Evolutionary conservation across 2,888 invertebrate genomes (phyloP), one percentile per base, ranked within the genome.

Genomic region (Celastrina argiolus): DNA sequence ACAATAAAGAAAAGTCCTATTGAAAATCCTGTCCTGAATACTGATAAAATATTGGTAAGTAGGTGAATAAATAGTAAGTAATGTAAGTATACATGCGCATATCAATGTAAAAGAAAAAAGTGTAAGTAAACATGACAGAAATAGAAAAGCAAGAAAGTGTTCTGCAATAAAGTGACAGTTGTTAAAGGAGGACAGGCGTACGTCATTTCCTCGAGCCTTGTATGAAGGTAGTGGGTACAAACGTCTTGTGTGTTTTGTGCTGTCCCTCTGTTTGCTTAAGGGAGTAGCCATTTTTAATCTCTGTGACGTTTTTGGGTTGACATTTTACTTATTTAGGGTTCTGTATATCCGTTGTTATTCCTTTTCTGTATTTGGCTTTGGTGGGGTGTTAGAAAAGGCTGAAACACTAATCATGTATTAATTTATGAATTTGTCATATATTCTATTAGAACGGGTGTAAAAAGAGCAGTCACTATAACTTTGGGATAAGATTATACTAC

Each of bases 181-280:
- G 45, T 18, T 18, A 45, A 45, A 45, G 18, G 18, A 45, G 45
- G 45, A 45, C 6, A 36, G 36, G 36, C 45, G 10, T 45, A 45
- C 8, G 45, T 45, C 18, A 45, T 45, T 18, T 18, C 28, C 28
- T 36, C 36, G 5, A 8, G 10, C 45, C 18, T 45, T 45, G 45
- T 45, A 14, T 45, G 18, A 7, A 45, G 7, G 7, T 8, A 45
- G n/a, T n/a, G 14, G 45, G 45, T 42, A 42, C 42, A 7, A 42
- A 6, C 4, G 3, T 14, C 39, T 39, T 39, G 42, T 42, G 16
- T 42, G 42, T n/a, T 18, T 45, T 45, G 45, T 45, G 16, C 18
- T 18, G 45, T 45, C 45, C 45, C 45, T 45, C 45, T 45, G 45
- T 45, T 41, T 45, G 18, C 45, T 45, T 41, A 41, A 7, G 45